Percentiles rank a stretch among this genome's conserved stretches.
Evolutionary conservation across 2,888 invertebrate genomes (phyloP).

Genomic region (Ditula angustiorana): DNA sequence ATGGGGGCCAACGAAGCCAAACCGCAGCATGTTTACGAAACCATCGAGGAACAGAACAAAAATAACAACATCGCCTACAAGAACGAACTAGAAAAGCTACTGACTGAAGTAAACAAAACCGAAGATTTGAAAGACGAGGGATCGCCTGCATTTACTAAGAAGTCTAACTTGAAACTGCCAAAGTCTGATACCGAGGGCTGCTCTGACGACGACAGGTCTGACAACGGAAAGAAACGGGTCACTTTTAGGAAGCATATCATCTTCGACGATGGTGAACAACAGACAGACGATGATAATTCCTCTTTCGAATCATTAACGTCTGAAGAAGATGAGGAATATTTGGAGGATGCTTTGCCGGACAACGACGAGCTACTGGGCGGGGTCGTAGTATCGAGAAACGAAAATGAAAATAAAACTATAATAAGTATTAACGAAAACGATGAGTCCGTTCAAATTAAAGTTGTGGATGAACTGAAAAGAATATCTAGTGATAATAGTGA

Average conservation of each 20-base stretch:
- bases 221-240: slow-evolving; percentile 75
- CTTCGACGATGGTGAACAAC: slow-evolving; percentile 81
- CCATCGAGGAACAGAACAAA: slow-evolving; percentile 54
- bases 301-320: slow-evolving; percentile 78
- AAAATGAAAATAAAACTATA: slow-evolving; percentile 66
- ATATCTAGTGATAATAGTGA: slow-evolving; percentile 81
- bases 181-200: slow-evolving; percentile 74
- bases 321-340: slow-evolving; percentile 67
- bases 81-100: slow-evolving; percentile 67
- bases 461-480: slow-evolving; percentile 62
- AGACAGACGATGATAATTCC: slow-evolving; percentile 77
- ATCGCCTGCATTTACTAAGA: slow-evolving; percentile 64
- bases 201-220: slow-evolving; percentile 78
- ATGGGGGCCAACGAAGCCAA: slow-evolving; percentile 73
- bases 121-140: slow-evolving; percentile 48
- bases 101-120: slow-evolving; percentile 48
- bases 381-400: slow-evolving; percentile 54
- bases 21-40: slow-evolving; percentile 64
- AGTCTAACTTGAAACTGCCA: slow-evolving; percentile 76
- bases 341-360: slow-evolving; percentile 65
- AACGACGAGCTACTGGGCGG: slow-evolving; percentile 66
- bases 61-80: slow-evolving; percentile 58
- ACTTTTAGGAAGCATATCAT: slow-evolving; percentile 81
- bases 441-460: slow-evolving; percentile 61
- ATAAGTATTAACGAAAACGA: slow-evolving; percentile 60